Percentiles rank a stretch among this genome's conserved stretches.
Conservation (phyloP, 2,113 vertebrate genomes). For the Zosterops lateralis region DNA sequence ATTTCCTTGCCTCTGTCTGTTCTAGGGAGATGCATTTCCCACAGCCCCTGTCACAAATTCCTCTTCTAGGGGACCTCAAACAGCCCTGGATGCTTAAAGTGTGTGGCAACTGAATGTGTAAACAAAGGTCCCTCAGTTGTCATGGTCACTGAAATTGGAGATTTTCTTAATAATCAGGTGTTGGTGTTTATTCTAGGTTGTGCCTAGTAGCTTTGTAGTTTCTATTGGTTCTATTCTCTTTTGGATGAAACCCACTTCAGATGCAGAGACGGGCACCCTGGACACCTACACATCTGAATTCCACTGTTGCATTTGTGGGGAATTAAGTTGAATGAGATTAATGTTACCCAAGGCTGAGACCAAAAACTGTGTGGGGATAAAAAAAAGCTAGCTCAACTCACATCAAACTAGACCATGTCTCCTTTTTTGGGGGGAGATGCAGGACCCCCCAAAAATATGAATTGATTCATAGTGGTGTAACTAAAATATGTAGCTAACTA, state of each 20-base stretch:
- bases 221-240: neutral
- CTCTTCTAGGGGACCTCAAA: neutral
- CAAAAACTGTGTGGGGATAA: neutral
- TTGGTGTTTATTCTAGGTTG: rapidly evolving
- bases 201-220: neutral
- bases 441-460: neutral
- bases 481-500: neutral
- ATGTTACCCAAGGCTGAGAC: neutral
- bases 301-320: neutral
- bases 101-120: neutral
- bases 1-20: neutral
- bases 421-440: neutral
- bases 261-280: neutral
- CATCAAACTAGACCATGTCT: neutral
- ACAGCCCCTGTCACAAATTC: neutral
- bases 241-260: neutral
- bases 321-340: neutral
- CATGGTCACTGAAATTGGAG: neutral
- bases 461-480: neutral
- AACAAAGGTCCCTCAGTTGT: neutral
- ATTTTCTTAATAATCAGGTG: neutral
- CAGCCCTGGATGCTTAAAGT: neutral
- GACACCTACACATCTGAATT: neutral
- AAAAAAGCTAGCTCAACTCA: neutral
- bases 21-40: neutral